These are phyloP conservation scores for Pandemis heparana DNA, from an alignment of 2,888 invertebrate species.

Conservation along the genomic window DNA sequence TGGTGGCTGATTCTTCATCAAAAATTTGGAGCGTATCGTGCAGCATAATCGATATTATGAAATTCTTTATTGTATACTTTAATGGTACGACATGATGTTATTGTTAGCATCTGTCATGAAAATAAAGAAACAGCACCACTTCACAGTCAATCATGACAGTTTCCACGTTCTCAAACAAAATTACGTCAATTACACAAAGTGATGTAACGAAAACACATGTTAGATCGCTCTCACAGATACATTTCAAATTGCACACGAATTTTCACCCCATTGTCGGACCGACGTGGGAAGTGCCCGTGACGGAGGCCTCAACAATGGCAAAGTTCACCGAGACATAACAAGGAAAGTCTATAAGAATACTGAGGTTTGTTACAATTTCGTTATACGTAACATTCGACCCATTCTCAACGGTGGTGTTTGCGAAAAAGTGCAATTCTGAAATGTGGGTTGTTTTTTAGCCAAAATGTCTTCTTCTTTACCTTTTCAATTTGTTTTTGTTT, in stretches of 20 bases:
- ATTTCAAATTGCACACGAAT: constrained; percentile 77
- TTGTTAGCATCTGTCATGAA: constrained; percentile 33
- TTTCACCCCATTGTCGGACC: constrained; percentile 81
- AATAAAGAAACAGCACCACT: constrained; percentile 30
- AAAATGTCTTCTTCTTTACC: constrained; percentile 49
- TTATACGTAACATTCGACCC: constrained; percentile 70
- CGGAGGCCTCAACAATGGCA: constrained; percentile 80
- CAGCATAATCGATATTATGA: background rate
- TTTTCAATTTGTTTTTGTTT: constrained; percentile 48
- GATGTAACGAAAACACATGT: constrained; percentile 61
- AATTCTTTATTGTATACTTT: background rate
- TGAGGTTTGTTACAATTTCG: constrained; percentile 66
- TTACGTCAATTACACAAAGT: constrained; percentile 63
- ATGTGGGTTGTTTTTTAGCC: constrained; percentile 42
- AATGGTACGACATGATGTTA: background rate
- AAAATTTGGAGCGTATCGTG: constrained; percentile 5
- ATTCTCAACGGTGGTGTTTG: constrained; percentile 61
- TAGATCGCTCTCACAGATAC: constrained; percentile 71
- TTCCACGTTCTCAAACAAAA: constrained; percentile 47
- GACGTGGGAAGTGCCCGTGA: constrained; percentile 80
- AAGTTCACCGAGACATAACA: constrained; percentile 84
- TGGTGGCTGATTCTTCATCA: background rate
- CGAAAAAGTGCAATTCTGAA: constrained; percentile 44
- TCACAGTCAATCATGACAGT: constrained; percentile 19
- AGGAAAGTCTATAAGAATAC: constrained; percentile 81